Conservation (phyloP, 2,888 invertebrate species). For the Encarsia formosa region DNA sequence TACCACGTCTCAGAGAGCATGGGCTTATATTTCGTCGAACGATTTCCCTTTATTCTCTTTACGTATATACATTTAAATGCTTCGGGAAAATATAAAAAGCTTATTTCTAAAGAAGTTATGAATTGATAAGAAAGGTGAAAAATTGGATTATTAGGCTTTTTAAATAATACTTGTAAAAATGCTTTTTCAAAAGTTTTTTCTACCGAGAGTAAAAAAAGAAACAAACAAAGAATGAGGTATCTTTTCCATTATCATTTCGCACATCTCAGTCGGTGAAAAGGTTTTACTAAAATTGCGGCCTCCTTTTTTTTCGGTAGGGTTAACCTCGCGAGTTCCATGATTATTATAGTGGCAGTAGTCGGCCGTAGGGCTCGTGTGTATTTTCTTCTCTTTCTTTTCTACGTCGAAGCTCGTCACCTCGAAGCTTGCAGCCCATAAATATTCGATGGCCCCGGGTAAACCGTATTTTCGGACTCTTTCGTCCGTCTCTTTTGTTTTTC, state of each 20-base stretch:
- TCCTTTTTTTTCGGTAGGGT: too few relatives aligned
- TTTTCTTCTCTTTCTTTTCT: conserved; percentile 8
- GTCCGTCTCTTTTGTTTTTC: not conserved
- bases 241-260: too few relatives aligned
- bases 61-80: not conserved
- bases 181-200: too few relatives aligned
- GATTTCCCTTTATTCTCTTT: conserved; percentile 2
- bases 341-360: conserved; percentile 15
- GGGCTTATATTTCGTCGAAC: conserved; percentile 8
- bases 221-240: too few relatives aligned
- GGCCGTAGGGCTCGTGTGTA: conserved; percentile 8
- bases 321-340: conserved; percentile 19
- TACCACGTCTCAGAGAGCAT: not conserved
- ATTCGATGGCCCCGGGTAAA: conserved; percentile 17
- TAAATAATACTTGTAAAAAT: too few relatives aligned
- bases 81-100: too few relatives aligned
- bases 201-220: too few relatives aligned
- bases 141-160: too few relatives aligned
- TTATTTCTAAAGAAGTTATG: too few relatives aligned
- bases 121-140: too few relatives aligned
- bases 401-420: conserved; percentile 12
- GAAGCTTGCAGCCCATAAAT: conserved; percentile 21
- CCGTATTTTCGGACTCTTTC: conserved; percentile 10
- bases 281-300: too few relatives aligned
- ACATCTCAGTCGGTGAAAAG: too few relatives aligned